A percentile compares a stretch with the other conserved stretches of the same genome.
phyloP scores from a whole-genome alignment of 2,113 vertebrate species.

The Bubo blakistoni region DNA sequence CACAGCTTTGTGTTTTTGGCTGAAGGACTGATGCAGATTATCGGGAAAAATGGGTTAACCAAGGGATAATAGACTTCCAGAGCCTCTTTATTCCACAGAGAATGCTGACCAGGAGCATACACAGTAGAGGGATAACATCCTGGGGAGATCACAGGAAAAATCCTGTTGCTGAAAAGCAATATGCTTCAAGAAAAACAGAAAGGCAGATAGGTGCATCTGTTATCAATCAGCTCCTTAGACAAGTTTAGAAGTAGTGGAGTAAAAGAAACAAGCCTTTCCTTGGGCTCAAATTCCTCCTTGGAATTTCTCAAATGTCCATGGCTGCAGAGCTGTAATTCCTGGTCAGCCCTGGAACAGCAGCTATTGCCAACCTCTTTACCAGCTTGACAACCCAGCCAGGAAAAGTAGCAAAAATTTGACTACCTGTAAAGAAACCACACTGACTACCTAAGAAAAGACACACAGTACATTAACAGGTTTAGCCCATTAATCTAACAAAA shows the following conservation, averaged over 20 bases:
- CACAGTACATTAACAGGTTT: not conserved
- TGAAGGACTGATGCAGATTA: not conserved
- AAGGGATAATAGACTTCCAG: not conserved
- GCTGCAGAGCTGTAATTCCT: not conserved
- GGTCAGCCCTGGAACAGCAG: not conserved
- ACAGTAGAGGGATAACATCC: not conserved
- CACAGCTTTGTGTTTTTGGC: not conserved
- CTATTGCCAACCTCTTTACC: not conserved
- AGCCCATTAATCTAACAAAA: not conserved
- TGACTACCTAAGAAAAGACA: not conserved
- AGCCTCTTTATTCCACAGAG: not conserved
- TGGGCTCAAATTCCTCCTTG: conserved; percentile 20
- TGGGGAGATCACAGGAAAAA: conserved; percentile 29
- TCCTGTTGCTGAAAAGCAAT: not conserved
- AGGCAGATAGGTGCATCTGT: conserved; percentile 47
- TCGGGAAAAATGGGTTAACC: not conserved
- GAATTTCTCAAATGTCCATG: not conserved
- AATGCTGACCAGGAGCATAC: not conserved
- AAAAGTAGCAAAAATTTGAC: not conserved
- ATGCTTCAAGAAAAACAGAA: not conserved
- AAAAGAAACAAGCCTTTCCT: conserved; percentile 21
- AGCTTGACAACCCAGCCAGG: not conserved
- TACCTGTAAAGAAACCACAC: not conserved
- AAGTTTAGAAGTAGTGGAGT: not conserved
- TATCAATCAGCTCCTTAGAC: conserved; percentile 44